Conservation (phyloP, 2,113 vertebrate species). For the Chaetodon auriga region DNA sequence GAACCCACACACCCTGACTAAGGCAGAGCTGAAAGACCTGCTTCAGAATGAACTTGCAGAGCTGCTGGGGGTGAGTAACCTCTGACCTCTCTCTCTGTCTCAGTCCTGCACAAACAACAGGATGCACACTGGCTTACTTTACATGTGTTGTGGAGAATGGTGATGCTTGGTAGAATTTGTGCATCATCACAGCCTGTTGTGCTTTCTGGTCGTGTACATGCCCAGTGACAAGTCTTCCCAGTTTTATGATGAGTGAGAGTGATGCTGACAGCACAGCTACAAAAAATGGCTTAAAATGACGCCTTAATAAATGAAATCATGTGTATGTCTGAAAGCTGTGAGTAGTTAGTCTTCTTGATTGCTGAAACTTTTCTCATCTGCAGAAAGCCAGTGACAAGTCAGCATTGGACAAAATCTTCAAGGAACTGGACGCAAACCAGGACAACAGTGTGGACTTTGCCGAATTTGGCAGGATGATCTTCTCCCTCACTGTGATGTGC, state of each 20-base stretch:
- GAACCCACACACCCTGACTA: constrained; percentile 87
- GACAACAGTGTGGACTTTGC: constrained; percentile 81
- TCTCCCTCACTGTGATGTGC: constrained; percentile 73
- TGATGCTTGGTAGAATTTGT: not conserved
- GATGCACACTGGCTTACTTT: not conserved
- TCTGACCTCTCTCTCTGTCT: not conserved
- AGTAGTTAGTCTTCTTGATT: not conserved
- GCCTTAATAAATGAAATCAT: not conserved
- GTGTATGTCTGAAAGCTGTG: not conserved
- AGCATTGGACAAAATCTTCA: constrained; percentile 75
- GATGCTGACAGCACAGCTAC: not conserved
- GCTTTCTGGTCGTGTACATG: not conserved
- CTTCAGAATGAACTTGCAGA: constrained; percentile 85
- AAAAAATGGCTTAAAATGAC: not conserved
- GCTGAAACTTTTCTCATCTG: not conserved
- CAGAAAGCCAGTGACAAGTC: constrained; percentile 67
- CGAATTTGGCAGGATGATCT: constrained; percentile 77
- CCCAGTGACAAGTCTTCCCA: not conserved
- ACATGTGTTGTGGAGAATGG: not conserved
- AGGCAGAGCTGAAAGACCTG: constrained; percentile 89
- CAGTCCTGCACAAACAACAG: not conserved
- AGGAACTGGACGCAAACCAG: constrained; percentile 73
- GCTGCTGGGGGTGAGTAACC: constrained; percentile 83
- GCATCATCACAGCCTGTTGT: rapidly evolving
- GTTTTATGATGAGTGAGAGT: too few species aligned